These are phyloP conservation scores for Nothocercus nigrocapillus DNA, from an alignment of 2,113 vertebrate genomes.

Conservation along the genomic window DNA sequence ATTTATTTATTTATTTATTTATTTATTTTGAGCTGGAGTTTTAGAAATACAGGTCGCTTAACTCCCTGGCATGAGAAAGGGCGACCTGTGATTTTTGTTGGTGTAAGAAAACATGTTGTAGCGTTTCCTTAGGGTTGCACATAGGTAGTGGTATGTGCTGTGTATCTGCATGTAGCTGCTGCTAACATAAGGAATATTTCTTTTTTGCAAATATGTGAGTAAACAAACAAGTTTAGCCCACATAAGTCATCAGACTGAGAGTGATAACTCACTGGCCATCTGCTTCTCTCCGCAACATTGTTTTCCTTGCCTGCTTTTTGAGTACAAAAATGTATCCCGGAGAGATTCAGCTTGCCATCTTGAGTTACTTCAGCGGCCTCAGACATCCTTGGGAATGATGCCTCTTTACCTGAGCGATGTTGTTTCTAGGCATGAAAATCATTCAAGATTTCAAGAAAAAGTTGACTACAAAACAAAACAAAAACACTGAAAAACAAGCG, in stretches of 20 bases:
- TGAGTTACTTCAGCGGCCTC: not conserved
- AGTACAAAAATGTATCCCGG: constrained; percentile 25
- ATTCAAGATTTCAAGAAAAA: not conserved
- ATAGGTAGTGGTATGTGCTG: not conserved
- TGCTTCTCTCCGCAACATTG: constrained; percentile 52
- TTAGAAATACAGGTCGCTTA: not conserved
- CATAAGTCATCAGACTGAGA: constrained; percentile 53
- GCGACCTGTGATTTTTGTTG: not conserved
- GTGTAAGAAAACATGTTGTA: not conserved
- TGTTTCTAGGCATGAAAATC: not conserved
- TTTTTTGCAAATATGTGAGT: constrained; percentile 41
- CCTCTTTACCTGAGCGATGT: not conserved
- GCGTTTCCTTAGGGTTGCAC: not conserved
- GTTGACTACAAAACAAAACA: not conserved
- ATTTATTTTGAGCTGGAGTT: not conserved
- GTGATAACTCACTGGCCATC: constrained; percentile 68
- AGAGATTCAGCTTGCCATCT: constrained; percentile 1
- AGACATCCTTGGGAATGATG: not conserved
- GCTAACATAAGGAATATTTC: constrained; percentile 37
- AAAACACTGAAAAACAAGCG: not conserved
- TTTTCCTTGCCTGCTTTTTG: constrained; percentile 32
- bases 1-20: too few relatives aligned
- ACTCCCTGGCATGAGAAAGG: not conserved
- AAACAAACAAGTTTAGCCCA: constrained; percentile 70
- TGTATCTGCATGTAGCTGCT: not conserved